These are phyloP conservation scores for rat (Rattus norvegicus) DNA, from an alignment of 2,113 vertebrate genomes.

Conservation along the genomic window GRCr8 NC_086031.1:23809001-23809500, in stretches of 20 bases:
- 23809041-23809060: too few relatives aligned
- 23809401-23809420: background rate
- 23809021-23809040: too few relatives aligned
- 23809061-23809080: too few relatives aligned
- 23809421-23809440: background rate
- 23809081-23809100: too few relatives aligned
- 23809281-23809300: background rate
- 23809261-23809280: background rate
- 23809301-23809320: background rate
- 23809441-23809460: background rate
- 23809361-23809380: background rate
- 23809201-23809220: background rate
- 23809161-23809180: background rate
- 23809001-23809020: background rate
- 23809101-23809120: too few relatives aligned
- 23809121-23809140: too few relatives aligned
- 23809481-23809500: background rate
- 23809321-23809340: background rate
- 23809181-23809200: background rate
- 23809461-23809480: background rate
- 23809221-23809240: background rate
- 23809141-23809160: background rate
- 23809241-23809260: background rate
- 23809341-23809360: background rate
- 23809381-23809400: too few relatives aligned